Percentiles rank a stretch among this genome's conserved stretches.
Evolutionary conservation across 2,113 vertebrate species (phyloP).

Genomic region (Diadophis punctatus): DNA sequence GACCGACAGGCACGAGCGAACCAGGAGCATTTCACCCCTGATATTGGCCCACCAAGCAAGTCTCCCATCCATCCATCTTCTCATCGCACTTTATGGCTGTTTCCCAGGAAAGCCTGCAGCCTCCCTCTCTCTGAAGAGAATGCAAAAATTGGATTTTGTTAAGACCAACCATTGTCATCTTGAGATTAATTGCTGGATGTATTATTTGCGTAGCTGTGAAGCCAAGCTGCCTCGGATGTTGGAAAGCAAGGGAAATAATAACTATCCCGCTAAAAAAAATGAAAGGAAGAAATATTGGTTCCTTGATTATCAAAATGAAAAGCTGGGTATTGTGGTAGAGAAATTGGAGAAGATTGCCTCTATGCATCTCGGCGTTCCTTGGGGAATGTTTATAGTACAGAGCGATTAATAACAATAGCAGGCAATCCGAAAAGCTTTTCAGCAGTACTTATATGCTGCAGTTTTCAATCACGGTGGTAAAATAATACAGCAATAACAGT

Average conservation of each 20-base stretch:
- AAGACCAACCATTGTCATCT: background rate
- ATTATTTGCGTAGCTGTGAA: conserved; percentile 17
- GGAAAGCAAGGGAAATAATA: background rate
- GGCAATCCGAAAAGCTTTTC: background rate
- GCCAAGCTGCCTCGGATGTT: background rate
- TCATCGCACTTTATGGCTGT: background rate
- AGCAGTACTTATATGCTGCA: conserved; percentile 21
- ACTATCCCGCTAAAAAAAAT: background rate
- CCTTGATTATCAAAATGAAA: background rate
- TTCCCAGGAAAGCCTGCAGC: background rate
- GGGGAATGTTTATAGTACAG: conserved; percentile 30
- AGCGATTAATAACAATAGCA: conserved; percentile 33
- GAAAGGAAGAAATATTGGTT: background rate
- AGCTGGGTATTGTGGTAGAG: conserved; percentile 15
- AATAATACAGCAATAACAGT: conserved; percentile 13
- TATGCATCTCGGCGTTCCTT: conserved; percentile 2
- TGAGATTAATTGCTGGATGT: background rate
- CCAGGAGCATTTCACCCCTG: too few species aligned
- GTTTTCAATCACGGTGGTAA: conserved; percentile 33
- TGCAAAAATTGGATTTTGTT: background rate
- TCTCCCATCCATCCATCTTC: background rate
- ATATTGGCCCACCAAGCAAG: conserved; percentile 1
- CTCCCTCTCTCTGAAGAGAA: background rate
- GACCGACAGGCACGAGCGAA: too few species aligned
- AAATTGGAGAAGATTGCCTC: background rate